A percentile compares a stretch with the other conserved stretches of the same genome.
Conservation (phyloP, 2,113 vertebrate genomes). For the Petaurus breviceps region DNA sequence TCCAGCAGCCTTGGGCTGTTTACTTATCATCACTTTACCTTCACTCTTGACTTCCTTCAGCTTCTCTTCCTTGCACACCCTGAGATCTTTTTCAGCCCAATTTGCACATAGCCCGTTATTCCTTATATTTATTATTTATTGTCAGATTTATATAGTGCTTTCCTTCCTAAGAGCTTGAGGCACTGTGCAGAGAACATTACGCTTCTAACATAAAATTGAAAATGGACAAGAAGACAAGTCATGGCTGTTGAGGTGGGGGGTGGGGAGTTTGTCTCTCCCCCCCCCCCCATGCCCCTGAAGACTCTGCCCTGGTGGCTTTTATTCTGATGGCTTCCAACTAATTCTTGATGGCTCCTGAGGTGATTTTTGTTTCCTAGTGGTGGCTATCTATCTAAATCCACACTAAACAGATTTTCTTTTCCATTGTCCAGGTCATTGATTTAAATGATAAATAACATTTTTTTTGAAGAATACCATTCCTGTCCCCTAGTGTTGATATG, state of each 20-base stretch:
- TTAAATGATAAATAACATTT: conserved; percentile 45
- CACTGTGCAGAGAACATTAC: conserved; percentile 52
- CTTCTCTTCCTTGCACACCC: conserved; percentile 32
- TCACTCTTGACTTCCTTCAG: conserved; percentile 60
- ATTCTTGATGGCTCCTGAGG: conserved; percentile 8
- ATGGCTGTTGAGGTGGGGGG: neutral
- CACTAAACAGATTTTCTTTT: conserved; percentile 8
- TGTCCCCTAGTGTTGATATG: neutral
- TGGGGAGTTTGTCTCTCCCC: neutral
- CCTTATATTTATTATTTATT: conserved; percentile 70
- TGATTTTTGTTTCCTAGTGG: conserved; percentile 34
- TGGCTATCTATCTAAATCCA: conserved; percentile 1
- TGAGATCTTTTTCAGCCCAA: conserved; percentile 48
- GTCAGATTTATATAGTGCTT: conserved; percentile 67
- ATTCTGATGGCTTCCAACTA: conserved; percentile 22
- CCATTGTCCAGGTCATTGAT: neutral
- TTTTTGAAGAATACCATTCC: neutral
- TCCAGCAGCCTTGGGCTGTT: conserved; percentile 31
- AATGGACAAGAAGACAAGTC: conserved; percentile 1
- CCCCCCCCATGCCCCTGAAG: neutral
- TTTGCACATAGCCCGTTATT: conserved; percentile 56
- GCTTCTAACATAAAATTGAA: conserved; percentile 64
- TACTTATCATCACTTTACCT: conserved; percentile 38
- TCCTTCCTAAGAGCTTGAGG: conserved; percentile 63
- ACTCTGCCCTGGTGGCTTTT: neutral